Percentiles rank a stretch among this genome's conserved stretches.
phyloP scores from a whole-genome alignment of 2,113 vertebrate genomes.

The Aviceda subcristata region DNA sequence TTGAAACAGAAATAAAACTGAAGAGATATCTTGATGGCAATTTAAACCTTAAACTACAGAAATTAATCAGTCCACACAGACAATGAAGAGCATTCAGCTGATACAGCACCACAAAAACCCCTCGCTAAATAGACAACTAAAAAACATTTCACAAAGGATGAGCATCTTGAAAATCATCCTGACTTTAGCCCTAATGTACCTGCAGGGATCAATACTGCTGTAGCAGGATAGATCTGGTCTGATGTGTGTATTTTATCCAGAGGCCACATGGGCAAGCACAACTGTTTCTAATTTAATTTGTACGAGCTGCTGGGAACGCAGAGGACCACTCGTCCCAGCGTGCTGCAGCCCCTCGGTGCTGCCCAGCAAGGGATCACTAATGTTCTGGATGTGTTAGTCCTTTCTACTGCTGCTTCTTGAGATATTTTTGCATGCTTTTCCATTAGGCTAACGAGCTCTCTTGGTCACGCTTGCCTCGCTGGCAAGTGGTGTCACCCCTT shows the following conservation, averaged over 20 bases:
- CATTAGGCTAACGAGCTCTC: background rate
- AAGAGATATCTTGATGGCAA: background rate
- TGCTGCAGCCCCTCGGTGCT: background rate
- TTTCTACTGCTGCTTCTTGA: background rate
- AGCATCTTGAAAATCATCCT: conserved; percentile 60
- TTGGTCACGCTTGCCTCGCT: background rate
- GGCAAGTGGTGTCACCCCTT: background rate
- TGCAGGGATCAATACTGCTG: background rate
- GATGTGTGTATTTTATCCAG: background rate
- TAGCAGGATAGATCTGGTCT: conserved; percentile 35
- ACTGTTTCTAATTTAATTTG: conserved; percentile 35
- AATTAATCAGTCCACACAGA: conserved; percentile 51
- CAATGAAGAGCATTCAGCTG: background rate
- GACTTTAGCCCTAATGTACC: conserved; percentile 40
- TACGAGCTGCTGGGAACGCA: conserved; percentile 20
- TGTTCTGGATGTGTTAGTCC: background rate
- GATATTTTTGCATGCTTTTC: background rate
- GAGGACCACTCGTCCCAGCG: background rate
- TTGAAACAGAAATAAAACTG: background rate
- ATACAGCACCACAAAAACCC: background rate
- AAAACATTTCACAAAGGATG: background rate
- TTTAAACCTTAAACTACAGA: background rate
- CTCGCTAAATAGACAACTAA: background rate
- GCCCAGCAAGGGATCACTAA: background rate
- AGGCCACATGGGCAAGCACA: too few species aligned